A percentile compares a stretch with the other conserved stretches of the same genome.
Evolutionary conservation across 2,797 vertebrate genomes (phyloP).

Genomic region (Steatocranus sp.): DNA sequence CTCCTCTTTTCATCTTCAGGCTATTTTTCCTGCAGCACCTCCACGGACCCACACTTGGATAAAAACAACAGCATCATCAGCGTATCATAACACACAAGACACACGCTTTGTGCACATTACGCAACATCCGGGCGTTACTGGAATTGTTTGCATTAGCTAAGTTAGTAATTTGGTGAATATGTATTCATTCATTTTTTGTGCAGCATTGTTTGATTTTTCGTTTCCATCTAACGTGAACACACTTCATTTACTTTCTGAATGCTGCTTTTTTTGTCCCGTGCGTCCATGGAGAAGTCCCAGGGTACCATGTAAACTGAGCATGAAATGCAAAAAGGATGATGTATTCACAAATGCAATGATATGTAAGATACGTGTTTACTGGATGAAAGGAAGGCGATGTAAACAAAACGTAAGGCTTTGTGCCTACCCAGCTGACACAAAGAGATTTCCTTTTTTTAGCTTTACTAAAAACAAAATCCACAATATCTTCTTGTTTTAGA

Average conservation of each 20-base stretch:
- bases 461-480: not conserved
- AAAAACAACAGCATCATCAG: constrained; percentile 21
- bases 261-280: not conserved
- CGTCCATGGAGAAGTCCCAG: not conserved
- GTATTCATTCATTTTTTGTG: not conserved
- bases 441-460: not conserved
- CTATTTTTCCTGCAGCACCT: not conserved
- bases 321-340: not conserved
- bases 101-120: not conserved
- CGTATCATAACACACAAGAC: not conserved
- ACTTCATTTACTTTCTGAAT: not conserved
- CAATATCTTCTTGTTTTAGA: rapidly evolving
- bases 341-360: not conserved
- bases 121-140: not conserved
- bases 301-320: not conserved
- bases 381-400: not conserved
- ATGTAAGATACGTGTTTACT: not conserved
- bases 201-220: not conserved
- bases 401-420: not conserved
- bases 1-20: not conserved
- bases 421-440: rapidly evolving
- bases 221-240: not conserved
- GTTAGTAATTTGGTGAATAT: not conserved
- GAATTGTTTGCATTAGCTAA: not conserved
- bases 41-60: not conserved